Evolutionary conservation across 2,113 vertebrate genomes (phyloP), one percentile per base, ranked within the genome.

Genomic region (Alectura lathami): DNA sequence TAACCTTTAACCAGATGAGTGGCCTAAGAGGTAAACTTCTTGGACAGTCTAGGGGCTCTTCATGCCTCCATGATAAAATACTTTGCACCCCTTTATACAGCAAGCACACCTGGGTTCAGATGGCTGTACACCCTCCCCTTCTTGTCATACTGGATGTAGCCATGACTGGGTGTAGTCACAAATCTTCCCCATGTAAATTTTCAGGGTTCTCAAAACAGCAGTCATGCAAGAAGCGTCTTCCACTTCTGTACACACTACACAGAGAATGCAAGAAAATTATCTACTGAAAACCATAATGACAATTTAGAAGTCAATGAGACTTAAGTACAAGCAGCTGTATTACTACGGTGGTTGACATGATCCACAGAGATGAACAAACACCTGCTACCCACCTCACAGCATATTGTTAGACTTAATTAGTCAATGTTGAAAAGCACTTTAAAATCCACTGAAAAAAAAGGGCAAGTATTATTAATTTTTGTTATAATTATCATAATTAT

Each of bases 391-490:
- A 97, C 89, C 93, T 95, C 38, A 0, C 23, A 86, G 87, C 47
- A 60, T 88, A 93, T 74, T 93, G 91, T 91, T 88, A 94, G 67
- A 67, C 54, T 83, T 95, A 95, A 95, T 96, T 89, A 96, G 63
- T 70, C 79, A 78, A 24, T 77, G 89, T 77, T 83, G 85, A 96
- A 93, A 95, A 90, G 89, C 89, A 94, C 94, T 95, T 93, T 75
- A 89, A 91, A 94, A 96, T 70, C 63, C 43, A 77, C 68, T 63
- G 91, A 53, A 89, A 91, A 87, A 94, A 94, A 87, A 66, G 59
- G 75, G 59, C 67, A 96, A 95, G 85, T 88, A 93, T 93, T 97
- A 95, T 83, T 95, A 94, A 81, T 92, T 95, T 93, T 95, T 95
- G 64, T 93, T 93, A 67, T 92, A 95, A 95, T 97, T 79, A 94